These are phyloP conservation scores for Epsilonema sp. DNA, from an alignment of 2,888 invertebrate genomes.

Conservation along the genomic window DNA sequence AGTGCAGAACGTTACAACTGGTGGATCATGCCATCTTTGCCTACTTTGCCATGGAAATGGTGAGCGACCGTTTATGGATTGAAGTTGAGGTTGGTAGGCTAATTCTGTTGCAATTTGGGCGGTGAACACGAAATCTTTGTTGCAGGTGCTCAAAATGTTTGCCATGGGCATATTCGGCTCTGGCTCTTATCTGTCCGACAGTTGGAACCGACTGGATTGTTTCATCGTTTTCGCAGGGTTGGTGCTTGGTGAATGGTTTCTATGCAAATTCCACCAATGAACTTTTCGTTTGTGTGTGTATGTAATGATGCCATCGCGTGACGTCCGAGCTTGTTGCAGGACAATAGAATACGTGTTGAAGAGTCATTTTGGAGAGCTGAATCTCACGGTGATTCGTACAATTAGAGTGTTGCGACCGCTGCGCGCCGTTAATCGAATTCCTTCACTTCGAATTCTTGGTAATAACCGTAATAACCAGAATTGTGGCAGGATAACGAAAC, in stretches of 20 bases:
- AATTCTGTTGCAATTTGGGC: too few species aligned
- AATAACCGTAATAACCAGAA: too few species aligned
- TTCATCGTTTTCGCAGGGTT: constrained; percentile 88
- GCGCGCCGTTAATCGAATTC: constrained; percentile 92
- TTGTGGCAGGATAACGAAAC: too few species aligned
- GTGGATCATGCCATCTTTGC: constrained; percentile 94
- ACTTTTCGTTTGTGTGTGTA: not conserved
- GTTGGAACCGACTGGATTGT: constrained; percentile 89
- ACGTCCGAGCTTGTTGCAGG: too few species aligned
- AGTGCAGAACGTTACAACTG: constrained; percentile 43
- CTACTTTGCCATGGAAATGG: constrained; percentile 74
- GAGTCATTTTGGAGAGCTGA: constrained; percentile 67
- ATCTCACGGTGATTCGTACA: constrained; percentile 84
- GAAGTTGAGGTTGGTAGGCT: too few species aligned
- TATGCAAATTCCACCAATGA: not conserved
- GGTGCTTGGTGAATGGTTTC: not conserved
- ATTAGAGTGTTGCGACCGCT: constrained; percentile 83
- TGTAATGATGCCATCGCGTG: not conserved
- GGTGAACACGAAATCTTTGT: too few species aligned
- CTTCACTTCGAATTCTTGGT: constrained; percentile 43
- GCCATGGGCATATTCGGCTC: constrained; percentile 80
- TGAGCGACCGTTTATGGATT: too few species aligned
- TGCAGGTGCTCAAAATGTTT: constrained; percentile 71
- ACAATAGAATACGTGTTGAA: constrained; percentile 41
- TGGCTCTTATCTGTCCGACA: constrained; percentile 78